Conservation (phyloP, 2,797 vertebrate species). For the Ctenosaura bakeri region DNA sequence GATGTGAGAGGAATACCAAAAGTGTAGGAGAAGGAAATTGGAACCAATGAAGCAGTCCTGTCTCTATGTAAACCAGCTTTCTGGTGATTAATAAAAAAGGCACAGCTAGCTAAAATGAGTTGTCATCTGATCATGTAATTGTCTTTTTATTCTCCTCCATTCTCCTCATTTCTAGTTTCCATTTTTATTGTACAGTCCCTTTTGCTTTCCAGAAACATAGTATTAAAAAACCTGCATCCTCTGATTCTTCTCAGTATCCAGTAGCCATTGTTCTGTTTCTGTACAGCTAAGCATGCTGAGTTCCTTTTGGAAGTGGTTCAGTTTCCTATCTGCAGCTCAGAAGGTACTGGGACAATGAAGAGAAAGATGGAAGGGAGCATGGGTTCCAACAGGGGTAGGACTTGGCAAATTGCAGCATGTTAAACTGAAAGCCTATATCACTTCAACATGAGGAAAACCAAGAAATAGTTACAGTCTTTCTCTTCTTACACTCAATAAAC, state of each 20-base stretch:
- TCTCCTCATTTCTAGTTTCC: constrained; percentile 53
- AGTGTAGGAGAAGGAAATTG: constrained; percentile 12
- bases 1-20: neutral
- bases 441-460: constrained; percentile 28
- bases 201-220: constrained; percentile 39
- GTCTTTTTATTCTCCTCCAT: constrained; percentile 37
- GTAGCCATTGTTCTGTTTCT: constrained; percentile 15
- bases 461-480: constrained; percentile 51
- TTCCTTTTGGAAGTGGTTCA: constrained; percentile 57
- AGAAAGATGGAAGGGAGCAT: neutral
- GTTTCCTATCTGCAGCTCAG: constrained; percentile 30
- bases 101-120: constrained; percentile 34
- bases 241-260: constrained; percentile 54
- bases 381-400: neutral
- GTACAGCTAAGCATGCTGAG: constrained; percentile 41
- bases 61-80: constrained; percentile 27
- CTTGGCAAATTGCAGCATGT: neutral
- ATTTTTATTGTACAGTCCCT: constrained; percentile 2
- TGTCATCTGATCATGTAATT: constrained; percentile 66
- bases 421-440: accelerated
- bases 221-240: constrained; percentile 55
- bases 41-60: constrained; percentile 21
- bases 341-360: constrained; percentile 30
- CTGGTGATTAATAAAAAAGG: constrained; percentile 31
- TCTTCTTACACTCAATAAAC: constrained; percentile 28